Percentiles rank a stretch among this genome's conserved stretches.
phyloP scores from a whole-genome alignment of 2,113 vertebrate genomes.

The Podarcis cretensis region DNA sequence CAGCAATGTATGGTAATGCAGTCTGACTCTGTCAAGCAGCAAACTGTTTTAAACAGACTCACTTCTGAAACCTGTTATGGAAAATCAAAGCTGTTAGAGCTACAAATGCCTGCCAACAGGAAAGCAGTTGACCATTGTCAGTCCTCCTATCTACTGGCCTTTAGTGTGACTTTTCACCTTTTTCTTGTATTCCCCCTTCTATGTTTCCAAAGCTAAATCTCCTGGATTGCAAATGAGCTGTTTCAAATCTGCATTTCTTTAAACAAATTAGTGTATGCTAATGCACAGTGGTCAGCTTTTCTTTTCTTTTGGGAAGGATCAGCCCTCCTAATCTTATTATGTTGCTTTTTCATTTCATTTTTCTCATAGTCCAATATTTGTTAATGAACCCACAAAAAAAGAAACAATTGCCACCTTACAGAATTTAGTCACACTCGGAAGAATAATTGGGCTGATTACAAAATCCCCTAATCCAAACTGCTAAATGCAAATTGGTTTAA shows the following conservation, averaged over 20 bases:
- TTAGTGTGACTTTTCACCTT: neutral
- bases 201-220: neutral
- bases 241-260: neutral
- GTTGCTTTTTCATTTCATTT: neutral
- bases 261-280: neutral
- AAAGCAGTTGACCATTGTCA: neutral
- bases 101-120: neutral
- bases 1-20: neutral
- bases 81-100: neutral
- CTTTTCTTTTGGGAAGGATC: neutral
- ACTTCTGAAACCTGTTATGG: neutral
- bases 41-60: neutral
- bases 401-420: neutral
- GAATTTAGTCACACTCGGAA: neutral
- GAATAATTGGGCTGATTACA: neutral
- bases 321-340: neutral
- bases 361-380: neutral
- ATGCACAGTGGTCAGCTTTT: neutral
- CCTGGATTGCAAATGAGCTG: neutral
- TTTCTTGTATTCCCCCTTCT: neutral
- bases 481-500: neutral
- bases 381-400: neutral
- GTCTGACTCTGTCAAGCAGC: neutral
- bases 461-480: neutral
- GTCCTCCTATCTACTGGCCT: no score